phyloP scores from a whole-genome alignment of 2,113 vertebrate genomes.

The Lamprologus ornatipinnis region DNA sequence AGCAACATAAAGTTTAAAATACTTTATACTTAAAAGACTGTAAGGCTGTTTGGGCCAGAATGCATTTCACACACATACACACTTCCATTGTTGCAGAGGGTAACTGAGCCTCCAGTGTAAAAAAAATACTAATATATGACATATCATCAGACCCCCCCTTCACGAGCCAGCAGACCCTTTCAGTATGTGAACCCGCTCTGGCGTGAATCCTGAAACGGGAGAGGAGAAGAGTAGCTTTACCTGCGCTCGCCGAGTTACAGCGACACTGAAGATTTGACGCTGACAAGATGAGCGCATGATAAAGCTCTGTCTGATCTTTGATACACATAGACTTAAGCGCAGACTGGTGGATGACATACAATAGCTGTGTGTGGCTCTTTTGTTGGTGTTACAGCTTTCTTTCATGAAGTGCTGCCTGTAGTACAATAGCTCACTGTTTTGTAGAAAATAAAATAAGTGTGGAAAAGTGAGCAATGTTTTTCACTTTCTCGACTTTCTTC shows the following conservation, averaged over 20 bases:
- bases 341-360: slow-evolving; percentile 3
- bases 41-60: not conserved
- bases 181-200: not conserved
- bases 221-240: slow-evolving; percentile 15
- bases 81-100: not conserved
- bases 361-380: slow-evolving; percentile 23
- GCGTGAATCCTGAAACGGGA: slow-evolving; percentile 26
- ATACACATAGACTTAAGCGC: slow-evolving; percentile 4
- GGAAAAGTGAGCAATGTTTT: not conserved
- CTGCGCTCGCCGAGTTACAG: not conserved
- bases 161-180: not conserved
- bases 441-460: not conserved
- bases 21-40: not conserved
- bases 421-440: not conserved
- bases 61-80: not conserved
- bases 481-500: not conserved
- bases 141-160: not conserved
- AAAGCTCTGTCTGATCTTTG: slow-evolving; percentile 38
- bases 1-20: not conserved
- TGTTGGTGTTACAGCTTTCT: not conserved
- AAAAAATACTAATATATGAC: not conserved
- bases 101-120: not conserved
- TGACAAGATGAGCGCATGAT: slow-evolving; percentile 1
- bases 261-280: slow-evolving; percentile 15
- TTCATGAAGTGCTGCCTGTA: not conserved